phyloP scores from a whole-genome alignment of 2,888 invertebrate species.

The Rhimphoctona megacephalus region DNA sequence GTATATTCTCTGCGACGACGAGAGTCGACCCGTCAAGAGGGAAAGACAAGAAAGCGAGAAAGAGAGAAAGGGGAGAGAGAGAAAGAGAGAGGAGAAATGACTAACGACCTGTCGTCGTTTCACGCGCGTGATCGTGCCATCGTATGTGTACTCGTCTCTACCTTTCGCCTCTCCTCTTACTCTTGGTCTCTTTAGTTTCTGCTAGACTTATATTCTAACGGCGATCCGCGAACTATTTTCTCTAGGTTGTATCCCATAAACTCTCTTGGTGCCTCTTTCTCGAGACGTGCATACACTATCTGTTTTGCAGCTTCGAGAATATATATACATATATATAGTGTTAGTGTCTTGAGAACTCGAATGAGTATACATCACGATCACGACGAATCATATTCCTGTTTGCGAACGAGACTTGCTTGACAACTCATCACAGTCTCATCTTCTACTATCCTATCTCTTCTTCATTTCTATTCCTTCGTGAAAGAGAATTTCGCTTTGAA shows the following conservation, averaged over 20 bases:
- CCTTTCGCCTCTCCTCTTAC: background rate
- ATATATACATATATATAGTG: background rate
- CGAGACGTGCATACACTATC: slow-evolving; percentile 32
- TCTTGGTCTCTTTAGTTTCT: slow-evolving; percentile 40
- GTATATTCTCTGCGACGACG: slow-evolving; percentile 46
- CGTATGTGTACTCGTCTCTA: slow-evolving; percentile 34
- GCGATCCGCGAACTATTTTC: slow-evolving; percentile 32
- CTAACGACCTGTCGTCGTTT: slow-evolving; percentile 70
- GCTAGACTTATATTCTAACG: slow-evolving; percentile 53
- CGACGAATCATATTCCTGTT: slow-evolving; percentile 57
- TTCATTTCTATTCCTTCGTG: slow-evolving; percentile 47
- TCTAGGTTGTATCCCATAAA: slow-evolving; percentile 46
- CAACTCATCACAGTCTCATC: slow-evolving; percentile 56
- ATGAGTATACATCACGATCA: slow-evolving; percentile 38
- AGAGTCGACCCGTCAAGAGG: slow-evolving; percentile 35
- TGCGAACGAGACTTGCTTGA: slow-evolving; percentile 57
- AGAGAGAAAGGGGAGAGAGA: slow-evolving; percentile 7
- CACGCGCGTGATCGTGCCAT: slow-evolving; percentile 59
- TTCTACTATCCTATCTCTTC: slow-evolving; percentile 38
- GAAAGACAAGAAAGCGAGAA: slow-evolving; percentile 25
- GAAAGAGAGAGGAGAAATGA: slow-evolving; percentile 60
- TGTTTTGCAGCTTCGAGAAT: background rate
- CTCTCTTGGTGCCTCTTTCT: slow-evolving; percentile 3
- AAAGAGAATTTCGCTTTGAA: slow-evolving; percentile 45
- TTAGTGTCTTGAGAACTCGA: slow-evolving; percentile 26